Conservation (phyloP, 1,140 invertebrate species). For the Hycleus cichorii region DNA sequence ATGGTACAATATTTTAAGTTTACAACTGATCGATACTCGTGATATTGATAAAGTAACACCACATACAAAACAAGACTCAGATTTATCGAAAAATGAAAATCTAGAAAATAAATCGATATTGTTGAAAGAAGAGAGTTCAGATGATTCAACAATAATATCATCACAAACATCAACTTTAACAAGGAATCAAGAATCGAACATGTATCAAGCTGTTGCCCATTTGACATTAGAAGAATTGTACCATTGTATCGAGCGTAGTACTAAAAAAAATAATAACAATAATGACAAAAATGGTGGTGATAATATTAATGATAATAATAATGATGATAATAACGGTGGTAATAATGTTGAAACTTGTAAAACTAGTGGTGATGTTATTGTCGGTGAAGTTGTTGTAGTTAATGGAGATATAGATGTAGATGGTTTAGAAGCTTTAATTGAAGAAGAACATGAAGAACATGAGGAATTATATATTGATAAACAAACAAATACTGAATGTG, state of each 20-base stretch:
- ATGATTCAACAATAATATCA: constrained; percentile 93
- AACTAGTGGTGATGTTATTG: constrained; percentile 45
- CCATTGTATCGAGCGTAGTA: constrained; percentile 42
- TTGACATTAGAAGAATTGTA: constrained; percentile 53
- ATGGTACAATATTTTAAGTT: constrained; percentile 93
- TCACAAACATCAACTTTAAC: constrained; percentile 93
- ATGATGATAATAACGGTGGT: constrained; percentile 51
- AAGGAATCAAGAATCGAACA: constrained; percentile 67
- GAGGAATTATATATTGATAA: constrained; percentile 59
- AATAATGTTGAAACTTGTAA: constrained; percentile 38
- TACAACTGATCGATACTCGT: constrained; percentile 68
- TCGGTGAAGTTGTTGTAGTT: constrained; percentile 41
- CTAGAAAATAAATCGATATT: constrained; percentile 20
- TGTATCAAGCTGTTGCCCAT: constrained; percentile 50
- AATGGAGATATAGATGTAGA: constrained; percentile 48
- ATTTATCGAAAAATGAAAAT: constrained; percentile 31
- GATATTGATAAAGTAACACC: constrained; percentile 10
- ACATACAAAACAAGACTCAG: constrained; percentile 31
- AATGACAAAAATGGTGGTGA: constrained; percentile 53
- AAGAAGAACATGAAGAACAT: constrained; percentile 38
- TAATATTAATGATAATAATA: constrained; percentile 49
- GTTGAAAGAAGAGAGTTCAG: constrained; percentile 82
- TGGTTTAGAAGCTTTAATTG: constrained; percentile 42
- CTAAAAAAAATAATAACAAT: constrained; percentile 48
- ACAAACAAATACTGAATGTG: constrained; percentile 91